phyloP scores from a whole-genome alignment of 2,797 vertebrate species.

The Phrynocephalus guinanensis region DNA sequence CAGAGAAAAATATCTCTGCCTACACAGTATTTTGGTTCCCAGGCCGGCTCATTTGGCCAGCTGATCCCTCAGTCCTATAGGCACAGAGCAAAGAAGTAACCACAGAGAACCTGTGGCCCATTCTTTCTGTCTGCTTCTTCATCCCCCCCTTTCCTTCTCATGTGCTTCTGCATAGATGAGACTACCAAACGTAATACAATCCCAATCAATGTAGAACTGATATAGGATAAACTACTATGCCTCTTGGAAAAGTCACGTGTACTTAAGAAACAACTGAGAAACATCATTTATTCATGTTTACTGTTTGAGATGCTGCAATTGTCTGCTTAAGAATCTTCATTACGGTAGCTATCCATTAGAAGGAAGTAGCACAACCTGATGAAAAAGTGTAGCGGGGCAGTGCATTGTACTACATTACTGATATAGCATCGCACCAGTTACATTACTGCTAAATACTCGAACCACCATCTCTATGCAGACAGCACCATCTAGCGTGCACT shows the following conservation, averaged over 20 bases:
- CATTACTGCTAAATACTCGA: background rate
- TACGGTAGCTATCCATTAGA: conserved; percentile 62
- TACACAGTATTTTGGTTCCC: background rate
- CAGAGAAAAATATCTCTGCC: background rate
- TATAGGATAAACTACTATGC: background rate
- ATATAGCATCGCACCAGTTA: background rate
- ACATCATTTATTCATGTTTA: conserved; percentile 53
- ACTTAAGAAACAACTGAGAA: conserved; percentile 43
- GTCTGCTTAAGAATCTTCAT: conserved; percentile 55
- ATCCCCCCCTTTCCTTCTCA: background rate
- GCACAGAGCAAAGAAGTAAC: background rate
- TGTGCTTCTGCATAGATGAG: background rate
- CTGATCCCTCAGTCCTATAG: background rate
- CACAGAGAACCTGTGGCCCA: too few species aligned
- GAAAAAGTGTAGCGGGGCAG: conserved; percentile 43
- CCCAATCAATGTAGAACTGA: background rate
- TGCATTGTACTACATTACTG: conserved; percentile 2
- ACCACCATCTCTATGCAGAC: conserved; percentile 23
- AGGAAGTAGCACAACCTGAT: conserved; percentile 56
- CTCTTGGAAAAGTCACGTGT: conserved; percentile 37
- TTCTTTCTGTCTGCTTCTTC: background rate
- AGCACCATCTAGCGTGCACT: conserved; percentile 70
- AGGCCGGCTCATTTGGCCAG: background rate
- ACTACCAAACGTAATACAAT: background rate
- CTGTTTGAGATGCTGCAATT: conserved; percentile 36